These are phyloP conservation scores for Micromussa lordhowensis DNA, from an alignment of 92 coral and sea anemone genomes.

Conservation along the genomic window DNA sequence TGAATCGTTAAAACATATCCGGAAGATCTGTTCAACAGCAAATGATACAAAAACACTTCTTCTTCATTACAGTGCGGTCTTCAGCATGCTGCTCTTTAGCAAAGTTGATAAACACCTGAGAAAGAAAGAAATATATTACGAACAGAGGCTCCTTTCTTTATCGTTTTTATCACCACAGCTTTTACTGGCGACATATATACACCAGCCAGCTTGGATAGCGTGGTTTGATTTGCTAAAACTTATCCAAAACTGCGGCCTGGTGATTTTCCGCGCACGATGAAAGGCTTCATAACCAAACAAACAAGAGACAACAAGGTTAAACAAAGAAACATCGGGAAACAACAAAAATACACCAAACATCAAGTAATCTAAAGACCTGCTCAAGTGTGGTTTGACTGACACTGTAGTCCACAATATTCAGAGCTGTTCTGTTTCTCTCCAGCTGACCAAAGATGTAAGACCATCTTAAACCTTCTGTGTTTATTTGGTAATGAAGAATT, in stretches of 20 bases:
- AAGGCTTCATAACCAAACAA: not conserved
- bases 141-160: not conserved
- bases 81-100: conserved; percentile 93
- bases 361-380: conserved; percentile 65
- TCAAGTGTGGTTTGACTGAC: conserved; percentile 95
- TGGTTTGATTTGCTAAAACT: too few species aligned
- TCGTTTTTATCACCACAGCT: too few species aligned
- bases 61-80: conserved; percentile 75
- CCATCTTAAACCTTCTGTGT: conserved; percentile 80
- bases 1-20: not conserved
- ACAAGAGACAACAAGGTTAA: not conserved
- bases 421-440: conserved; percentile 72
- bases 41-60: conserved; percentile 68
- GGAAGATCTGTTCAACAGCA: conserved; percentile 32
- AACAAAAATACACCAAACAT: not conserved
- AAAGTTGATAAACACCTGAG: conserved; percentile 90
- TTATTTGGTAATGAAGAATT: conserved; percentile 86
- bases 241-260: too few species aligned
- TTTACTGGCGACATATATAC: too few species aligned
- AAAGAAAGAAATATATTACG: conserved; percentile 2
- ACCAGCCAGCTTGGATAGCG: not conserved
- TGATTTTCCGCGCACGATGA: not conserved
- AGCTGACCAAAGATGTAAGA: conserved; percentile 91
- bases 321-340: not conserved
- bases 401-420: conserved; percentile 93